Evolutionary conservation across 2,797 vertebrate species (phyloP), one percentile per base, ranked within the genome.

Genomic region (Darevskia mixta): DNA sequence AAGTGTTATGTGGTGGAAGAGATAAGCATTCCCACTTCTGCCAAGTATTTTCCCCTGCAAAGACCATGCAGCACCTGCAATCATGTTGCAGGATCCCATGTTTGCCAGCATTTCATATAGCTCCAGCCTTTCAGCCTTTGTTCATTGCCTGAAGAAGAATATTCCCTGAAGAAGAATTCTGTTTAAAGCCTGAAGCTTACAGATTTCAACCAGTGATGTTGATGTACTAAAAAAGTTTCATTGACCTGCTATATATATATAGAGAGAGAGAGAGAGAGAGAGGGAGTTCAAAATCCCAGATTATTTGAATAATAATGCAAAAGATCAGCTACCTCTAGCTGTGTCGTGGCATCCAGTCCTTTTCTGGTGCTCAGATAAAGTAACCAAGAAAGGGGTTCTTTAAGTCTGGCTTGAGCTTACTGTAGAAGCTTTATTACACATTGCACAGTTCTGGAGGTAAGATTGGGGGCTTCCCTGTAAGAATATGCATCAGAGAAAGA

Each of bases 381-480:
- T n/a, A 45, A 77, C 23, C 41, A 25, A 77, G 75, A 3, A 55
- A n/a, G 13, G 13, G 67, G 29, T 55, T 2, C 78, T 58, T 79
- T n/a, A 20, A 32, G 1, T 5, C 15, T 15, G 20, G 5, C 27
- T 69, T 69, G 64, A 69, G 8, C 29, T 87, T 27, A 58, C 23
- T 1, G 25, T 5, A 0, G 5, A 45, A 45, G 10, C 27, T 41
- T 78, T 23, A 45, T 45, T 1, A 23, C 15, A 23, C 15, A 43
- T 38, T 49, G 35, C 27, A 83, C 29, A 8, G 5, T 23, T 77
- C 29, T 88, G 0, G 0, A 71, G 3, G 45, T 11, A 43, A 61
- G 66, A 69, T 49, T 38, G 0, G 0, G 43, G 8, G 38, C 0
- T 80, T 41, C 2, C 0, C 0, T 45, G 27, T 45, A 71, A 69